Evolutionary conservation across 1,140 invertebrate species (phyloP), one percentile per base, ranked within the genome.

Genomic region (Sipha flava): DNA sequence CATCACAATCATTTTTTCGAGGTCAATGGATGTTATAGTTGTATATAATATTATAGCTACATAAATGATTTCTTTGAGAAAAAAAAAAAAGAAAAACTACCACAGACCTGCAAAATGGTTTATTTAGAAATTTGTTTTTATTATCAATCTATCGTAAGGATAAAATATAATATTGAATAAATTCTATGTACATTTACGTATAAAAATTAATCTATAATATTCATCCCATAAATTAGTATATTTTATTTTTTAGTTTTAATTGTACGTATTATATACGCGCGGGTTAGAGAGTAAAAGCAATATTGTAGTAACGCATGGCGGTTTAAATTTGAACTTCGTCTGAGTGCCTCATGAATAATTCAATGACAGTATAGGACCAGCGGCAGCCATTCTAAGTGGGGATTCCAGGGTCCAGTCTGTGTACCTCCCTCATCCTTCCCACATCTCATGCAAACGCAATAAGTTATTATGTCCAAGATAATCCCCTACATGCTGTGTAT

Each of bases 371-470:
- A 77, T 59, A 77, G 73, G 34, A 77, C 34, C 34, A 26, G 52
- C 34, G 73, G 73, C 47, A 40, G 73, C 31, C 49, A 77, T 77
- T 77, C 31, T 57, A 23, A 77, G 73, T 77, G 73, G 73, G 73
- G 73, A 77, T 77, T 77, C 73, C 73, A 59, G 73, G 73, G 73
- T 77, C 73, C 73, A 77, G 73, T 77, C 52, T 57, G 73, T 77
- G 52, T 77, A 77, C 73, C 52, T 59, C 52, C 73, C 52, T 59
- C 73, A 40, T 29, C 49, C 73, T 77, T 40, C 73, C 73, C 34
- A 77, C 73, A 77, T 77, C 52, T 77, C 73, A 77, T 77, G 34
- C 73, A 77, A 77, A 77, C 73, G 73, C 37, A 77, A 77, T 77
- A 77, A 77, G 73, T 77, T 77, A 77, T 77, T 77, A 77, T 29